Evolutionary conservation across 2,888 invertebrate species (phyloP).

Genomic region (Hirtodrosophila duncani): DNA sequence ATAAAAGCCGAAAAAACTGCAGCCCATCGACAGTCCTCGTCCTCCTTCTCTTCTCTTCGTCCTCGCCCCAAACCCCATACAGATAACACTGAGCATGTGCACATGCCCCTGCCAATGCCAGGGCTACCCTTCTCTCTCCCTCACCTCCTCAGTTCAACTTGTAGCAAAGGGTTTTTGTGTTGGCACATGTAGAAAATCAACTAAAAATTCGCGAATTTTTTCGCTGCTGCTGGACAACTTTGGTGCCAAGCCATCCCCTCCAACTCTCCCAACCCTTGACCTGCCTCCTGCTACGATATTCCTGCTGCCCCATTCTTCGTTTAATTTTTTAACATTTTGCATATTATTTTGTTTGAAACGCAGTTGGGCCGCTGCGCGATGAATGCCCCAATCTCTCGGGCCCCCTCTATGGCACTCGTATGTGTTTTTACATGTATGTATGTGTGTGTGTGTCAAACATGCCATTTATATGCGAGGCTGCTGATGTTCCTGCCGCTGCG

Average conservation of each 20-base stretch:
- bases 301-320: conserved; percentile 22
- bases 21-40: conserved; percentile 12
- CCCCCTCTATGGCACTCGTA: conserved; percentile 20
- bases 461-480: conserved; percentile 69
- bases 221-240: conserved; percentile 50
- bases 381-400: conserved; percentile 2
- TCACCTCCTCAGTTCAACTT: background rate
- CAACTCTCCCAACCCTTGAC: conserved; percentile 7
- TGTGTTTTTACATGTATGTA: background rate
- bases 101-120: conserved; percentile 13
- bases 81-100: conserved; percentile 39
- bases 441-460: conserved; percentile 60
- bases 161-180: conserved; percentile 5
- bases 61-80: background rate
- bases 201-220: conserved; percentile 70
- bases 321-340: conserved; percentile 74
- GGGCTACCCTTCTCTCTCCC: background rate
- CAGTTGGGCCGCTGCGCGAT: conserved; percentile 28
- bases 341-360: conserved; percentile 72
- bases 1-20: conserved; percentile 63
- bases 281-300: too few species aligned
- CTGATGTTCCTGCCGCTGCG: conserved; percentile 19
- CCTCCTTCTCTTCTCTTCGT: background rate
- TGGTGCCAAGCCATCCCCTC: conserved; percentile 25
- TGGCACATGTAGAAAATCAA: conserved; percentile 57